phyloP scores from a whole-genome alignment of 2,888 invertebrate species.

The Didymodactylos carnosus region DNA sequence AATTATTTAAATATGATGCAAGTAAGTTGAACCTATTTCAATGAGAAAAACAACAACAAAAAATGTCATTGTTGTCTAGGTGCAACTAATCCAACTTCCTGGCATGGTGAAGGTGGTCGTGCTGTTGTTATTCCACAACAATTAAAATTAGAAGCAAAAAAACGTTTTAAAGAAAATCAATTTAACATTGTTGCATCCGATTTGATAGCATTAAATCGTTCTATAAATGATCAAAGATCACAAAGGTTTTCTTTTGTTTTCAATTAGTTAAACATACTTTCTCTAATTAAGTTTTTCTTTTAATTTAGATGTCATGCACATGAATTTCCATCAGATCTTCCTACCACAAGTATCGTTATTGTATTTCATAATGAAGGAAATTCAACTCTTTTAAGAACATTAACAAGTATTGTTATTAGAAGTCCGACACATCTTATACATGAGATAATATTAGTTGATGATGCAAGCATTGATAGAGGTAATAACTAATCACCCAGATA shows the following conservation, averaged over 20 bases:
- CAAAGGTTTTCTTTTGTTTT: not conserved
- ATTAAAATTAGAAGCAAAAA: slow-evolving; percentile 67
- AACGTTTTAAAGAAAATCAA: slow-evolving; percentile 91
- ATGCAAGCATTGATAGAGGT: slow-evolving; percentile 20
- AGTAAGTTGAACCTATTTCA: not conserved
- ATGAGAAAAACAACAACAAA: not conserved
- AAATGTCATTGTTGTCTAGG: not conserved
- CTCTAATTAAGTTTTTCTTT: slow-evolving; percentile 2
- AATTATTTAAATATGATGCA: not conserved
- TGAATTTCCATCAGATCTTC: slow-evolving; percentile 1
- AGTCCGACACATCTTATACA: slow-evolving; percentile 22
- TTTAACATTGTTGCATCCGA: slow-evolving; percentile 94
- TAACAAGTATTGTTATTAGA: slow-evolving; percentile 27
- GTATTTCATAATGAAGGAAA: slow-evolving; percentile 15
- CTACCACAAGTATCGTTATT: slow-evolving; percentile 11
- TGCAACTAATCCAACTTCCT: slow-evolving; percentile 36
- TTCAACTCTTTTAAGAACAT: slow-evolving; percentile 17
- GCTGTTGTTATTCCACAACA: slow-evolving; percentile 72
- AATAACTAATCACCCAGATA: too few species aligned
- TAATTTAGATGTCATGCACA: not conserved
- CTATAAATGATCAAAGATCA: slow-evolving; percentile 65
- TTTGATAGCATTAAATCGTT: slow-evolving; percentile 83
- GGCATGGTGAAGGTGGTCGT: slow-evolving; percentile 71
- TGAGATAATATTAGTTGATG: slow-evolving; percentile 28
- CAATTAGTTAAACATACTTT: not conserved